These are phyloP conservation scores for Paralvinella palmiformis DNA, from an alignment of 1,140 invertebrate species.

Conservation along the genomic window DNA sequence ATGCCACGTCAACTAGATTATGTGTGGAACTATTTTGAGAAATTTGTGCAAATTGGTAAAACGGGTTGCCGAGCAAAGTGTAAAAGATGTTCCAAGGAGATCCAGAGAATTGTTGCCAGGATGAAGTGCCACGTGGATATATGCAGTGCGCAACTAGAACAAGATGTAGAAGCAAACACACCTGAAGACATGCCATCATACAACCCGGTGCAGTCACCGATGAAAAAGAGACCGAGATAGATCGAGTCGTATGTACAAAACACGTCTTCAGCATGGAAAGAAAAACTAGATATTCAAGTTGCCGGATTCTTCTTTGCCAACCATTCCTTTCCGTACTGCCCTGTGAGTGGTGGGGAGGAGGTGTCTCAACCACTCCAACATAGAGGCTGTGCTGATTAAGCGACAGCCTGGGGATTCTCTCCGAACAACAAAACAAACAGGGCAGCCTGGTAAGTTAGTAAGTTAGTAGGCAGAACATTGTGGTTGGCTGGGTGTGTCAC, in stretches of 20 bases:
- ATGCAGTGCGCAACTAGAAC: slow-evolving; percentile 5
- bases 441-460: not conserved
- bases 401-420: too few relatives aligned
- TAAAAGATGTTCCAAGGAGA: slow-evolving; percentile 8
- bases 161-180: slow-evolving; percentile 5
- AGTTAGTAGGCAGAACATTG: slow-evolving; percentile 6
- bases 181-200: slow-evolving; percentile 7
- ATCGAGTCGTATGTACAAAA: slow-evolving; percentile 5
- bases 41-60: slow-evolving; percentile 6
- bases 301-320: slow-evolving; percentile 7
- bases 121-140: slow-evolving; percentile 9
- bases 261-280: slow-evolving; percentile 1
- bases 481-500: slow-evolving; percentile 2
- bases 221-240: slow-evolving; percentile 5
- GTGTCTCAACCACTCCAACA: too few relatives aligned
- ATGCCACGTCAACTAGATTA: slow-evolving; percentile 6
- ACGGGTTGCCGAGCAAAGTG: slow-evolving; percentile 8
- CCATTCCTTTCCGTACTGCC: slow-evolving; percentile 7
- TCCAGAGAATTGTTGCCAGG: slow-evolving; percentile 8
- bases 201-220: slow-evolving; percentile 7
- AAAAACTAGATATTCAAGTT: slow-evolving; percentile 9
- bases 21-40: slow-evolving; percentile 6
- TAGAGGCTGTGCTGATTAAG: too few relatives aligned
- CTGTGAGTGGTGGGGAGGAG: too few relatives aligned
- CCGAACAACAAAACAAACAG: too few relatives aligned